Conservation (phyloP, 2,888 invertebrate genomes). For the Lapara coniferarum region DNA sequence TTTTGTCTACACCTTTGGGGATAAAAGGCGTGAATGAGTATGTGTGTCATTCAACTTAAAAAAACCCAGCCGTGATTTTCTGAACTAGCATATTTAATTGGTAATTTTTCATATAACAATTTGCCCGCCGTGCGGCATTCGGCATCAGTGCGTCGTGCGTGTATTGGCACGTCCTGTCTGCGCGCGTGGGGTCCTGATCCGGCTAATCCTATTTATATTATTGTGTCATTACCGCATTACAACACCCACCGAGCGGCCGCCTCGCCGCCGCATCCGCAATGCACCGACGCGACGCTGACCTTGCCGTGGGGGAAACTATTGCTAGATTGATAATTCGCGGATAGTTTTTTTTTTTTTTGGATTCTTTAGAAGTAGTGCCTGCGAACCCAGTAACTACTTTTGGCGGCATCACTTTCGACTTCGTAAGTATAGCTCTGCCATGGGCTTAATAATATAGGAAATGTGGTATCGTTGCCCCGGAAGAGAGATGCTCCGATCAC, state of each 20-base stretch:
- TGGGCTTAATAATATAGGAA: too few relatives aligned
- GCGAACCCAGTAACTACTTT: too few relatives aligned
- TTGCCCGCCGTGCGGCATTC: neutral
- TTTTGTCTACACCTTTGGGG: too few relatives aligned
- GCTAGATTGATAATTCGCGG: neutral
- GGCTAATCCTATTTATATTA: conserved; percentile 78
- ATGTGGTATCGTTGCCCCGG: too few relatives aligned
- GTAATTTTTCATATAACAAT: neutral
- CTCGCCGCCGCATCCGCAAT: conserved; percentile 61
- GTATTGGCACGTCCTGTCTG: conserved; percentile 78
- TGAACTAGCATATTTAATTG: too few relatives aligned
- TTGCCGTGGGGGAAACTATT: conserved; percentile 5
- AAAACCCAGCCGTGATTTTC: too few relatives aligned
- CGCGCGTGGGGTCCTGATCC: conserved; percentile 77
- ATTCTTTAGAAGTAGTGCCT: neutral
- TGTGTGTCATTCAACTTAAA: too few relatives aligned
- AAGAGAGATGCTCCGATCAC: too few relatives aligned
- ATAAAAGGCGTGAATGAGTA: too few relatives aligned
- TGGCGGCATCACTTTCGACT: too few relatives aligned
- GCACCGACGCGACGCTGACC: conserved; percentile 33
- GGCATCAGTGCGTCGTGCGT: conserved; percentile 33
- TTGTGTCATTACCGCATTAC: conserved; percentile 72
- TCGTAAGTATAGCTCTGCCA: too few relatives aligned
- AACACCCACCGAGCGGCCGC: conserved; percentile 55
- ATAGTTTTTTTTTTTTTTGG: neutral